These are phyloP conservation scores for Hydrozoanthus gracilis DNA, from an alignment of 92 coral and sea anemone genomes.

Conservation along the genomic window DNA sequence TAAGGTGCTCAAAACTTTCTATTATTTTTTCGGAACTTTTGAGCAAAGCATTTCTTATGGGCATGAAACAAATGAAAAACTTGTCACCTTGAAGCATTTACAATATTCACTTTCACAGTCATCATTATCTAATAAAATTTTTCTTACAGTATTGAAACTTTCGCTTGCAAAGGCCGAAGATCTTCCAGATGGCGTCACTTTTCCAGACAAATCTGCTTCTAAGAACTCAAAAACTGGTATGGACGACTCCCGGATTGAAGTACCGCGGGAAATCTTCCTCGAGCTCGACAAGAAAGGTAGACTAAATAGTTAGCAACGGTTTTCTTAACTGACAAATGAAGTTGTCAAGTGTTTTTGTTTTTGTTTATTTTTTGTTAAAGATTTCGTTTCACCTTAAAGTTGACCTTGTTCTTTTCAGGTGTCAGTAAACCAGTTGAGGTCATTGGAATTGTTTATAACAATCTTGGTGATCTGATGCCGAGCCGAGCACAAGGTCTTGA, in stretches of 20 bases:
- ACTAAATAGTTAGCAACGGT: neutral
- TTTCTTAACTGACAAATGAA: neutral
- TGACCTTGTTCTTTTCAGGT: slow-evolving; percentile 38
- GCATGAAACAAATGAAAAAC: too few species aligned
- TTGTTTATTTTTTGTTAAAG: neutral
- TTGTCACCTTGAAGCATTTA: neutral
- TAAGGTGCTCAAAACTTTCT: too few species aligned
- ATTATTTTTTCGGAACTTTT: too few species aligned
- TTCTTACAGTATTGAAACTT: slow-evolving; percentile 62
- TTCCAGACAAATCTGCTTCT: slow-evolving; percentile 41
- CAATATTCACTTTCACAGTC: neutral
- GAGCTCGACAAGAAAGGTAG: slow-evolving; percentile 47
- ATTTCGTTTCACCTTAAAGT: neutral
- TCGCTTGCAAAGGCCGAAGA: slow-evolving; percentile 57
- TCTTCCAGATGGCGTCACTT: slow-evolving; percentile 57
- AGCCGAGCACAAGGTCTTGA: slow-evolving; percentile 77
- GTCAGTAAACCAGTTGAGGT: slow-evolving; percentile 56
- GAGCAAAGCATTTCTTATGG: too few species aligned
- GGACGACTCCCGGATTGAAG: slow-evolving; percentile 41
- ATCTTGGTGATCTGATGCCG: slow-evolving; percentile 80
- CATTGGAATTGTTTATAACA: slow-evolving; percentile 65
- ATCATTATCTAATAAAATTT: neutral
- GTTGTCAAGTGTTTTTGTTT: too few species aligned
- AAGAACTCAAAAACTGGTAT: neutral
- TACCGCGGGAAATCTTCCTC: slow-evolving; percentile 71